phyloP scores from a whole-genome alignment of 1,140 invertebrate species.

The Drosophila obscura region DNA sequence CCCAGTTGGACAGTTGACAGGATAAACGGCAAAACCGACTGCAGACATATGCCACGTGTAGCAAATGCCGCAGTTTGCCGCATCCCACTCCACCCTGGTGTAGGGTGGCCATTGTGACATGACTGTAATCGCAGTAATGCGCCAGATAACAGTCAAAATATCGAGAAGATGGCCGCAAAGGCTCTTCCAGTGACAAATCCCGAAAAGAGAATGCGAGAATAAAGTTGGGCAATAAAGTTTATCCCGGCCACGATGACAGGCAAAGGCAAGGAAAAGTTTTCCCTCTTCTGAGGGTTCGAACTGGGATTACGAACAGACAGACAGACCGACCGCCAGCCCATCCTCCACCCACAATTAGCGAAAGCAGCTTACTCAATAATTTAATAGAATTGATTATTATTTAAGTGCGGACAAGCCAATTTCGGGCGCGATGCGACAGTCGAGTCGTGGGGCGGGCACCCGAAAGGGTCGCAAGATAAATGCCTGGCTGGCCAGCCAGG shows the following conservation, averaged over 20 bases:
- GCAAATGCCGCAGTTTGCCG: slow-evolving; percentile 26
- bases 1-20: slow-evolving; percentile 20
- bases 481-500: slow-evolving; percentile 29
- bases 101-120: slow-evolving; percentile 32
- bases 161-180: slow-evolving; percentile 31
- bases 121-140: slow-evolving; percentile 62
- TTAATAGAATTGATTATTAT: slow-evolving; percentile 82
- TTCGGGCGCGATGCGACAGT: slow-evolving; percentile 7
- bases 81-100: neutral
- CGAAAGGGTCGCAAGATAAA: slow-evolving; percentile 69
- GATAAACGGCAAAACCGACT: slow-evolving; percentile 20
- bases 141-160: slow-evolving; percentile 66
- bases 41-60: slow-evolving; percentile 44
- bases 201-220: slow-evolving; percentile 51
- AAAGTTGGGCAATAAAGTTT: slow-evolving; percentile 65
- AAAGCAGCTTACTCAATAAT: slow-evolving; percentile 71
- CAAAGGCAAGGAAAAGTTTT: slow-evolving; percentile 71
- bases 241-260: slow-evolving; percentile 50
- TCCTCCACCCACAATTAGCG: slow-evolving; percentile 66
- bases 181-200: slow-evolving; percentile 41
- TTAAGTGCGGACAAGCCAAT: slow-evolving; percentile 76
- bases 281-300: slow-evolving; percentile 8
- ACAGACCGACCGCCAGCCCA: slow-evolving; percentile 1
- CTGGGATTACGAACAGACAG: slow-evolving; percentile 22
- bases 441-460: no score